These are phyloP conservation scores for Drosophila vallismaia DNA, from an alignment of 2,888 invertebrate species.

Conservation along the genomic window DNA sequence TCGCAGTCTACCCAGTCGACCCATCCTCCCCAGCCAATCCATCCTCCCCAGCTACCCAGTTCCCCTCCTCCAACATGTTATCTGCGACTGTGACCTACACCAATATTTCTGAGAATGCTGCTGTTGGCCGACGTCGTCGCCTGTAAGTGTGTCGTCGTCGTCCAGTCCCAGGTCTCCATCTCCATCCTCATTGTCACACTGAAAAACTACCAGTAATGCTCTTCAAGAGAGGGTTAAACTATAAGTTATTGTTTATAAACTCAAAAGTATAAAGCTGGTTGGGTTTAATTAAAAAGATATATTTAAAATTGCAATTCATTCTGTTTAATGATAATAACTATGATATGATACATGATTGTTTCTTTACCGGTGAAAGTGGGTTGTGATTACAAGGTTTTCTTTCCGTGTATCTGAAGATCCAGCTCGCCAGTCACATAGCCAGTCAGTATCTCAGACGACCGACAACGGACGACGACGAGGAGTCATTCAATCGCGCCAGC, in stretches of 20 bases:
- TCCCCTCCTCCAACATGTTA: conserved; percentile 82
- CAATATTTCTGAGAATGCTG: conserved; percentile 84
- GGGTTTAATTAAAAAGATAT: no score
- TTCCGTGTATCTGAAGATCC: conserved; percentile 6
- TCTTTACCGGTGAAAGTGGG: background rate
- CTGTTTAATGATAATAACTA: no score
- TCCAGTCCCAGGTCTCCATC: conserved; percentile 42
- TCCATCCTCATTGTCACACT: conserved; percentile 4
- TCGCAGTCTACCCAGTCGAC: background rate
- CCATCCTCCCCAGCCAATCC: background rate
- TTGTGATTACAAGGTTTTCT: background rate
- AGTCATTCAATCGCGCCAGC: conserved; percentile 78
- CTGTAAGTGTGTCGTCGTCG: conserved; percentile 75
- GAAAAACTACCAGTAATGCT: background rate
- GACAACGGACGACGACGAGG: conserved; percentile 63
- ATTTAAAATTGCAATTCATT: no score
- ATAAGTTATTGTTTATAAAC: no score
- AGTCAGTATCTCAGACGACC: conserved; percentile 76
- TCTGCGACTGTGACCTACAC: conserved; percentile 84
- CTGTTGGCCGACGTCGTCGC: conserved; percentile 73
- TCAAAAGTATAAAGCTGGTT: no score
- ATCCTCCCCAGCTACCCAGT: background rate
- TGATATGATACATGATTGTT: no score
- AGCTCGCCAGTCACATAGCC: conserved; percentile 57
- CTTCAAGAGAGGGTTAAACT: no score